These are phyloP conservation scores for Athetis lepigone DNA, from an alignment of 2,888 invertebrate genomes.

Conservation along the genomic window DNA sequence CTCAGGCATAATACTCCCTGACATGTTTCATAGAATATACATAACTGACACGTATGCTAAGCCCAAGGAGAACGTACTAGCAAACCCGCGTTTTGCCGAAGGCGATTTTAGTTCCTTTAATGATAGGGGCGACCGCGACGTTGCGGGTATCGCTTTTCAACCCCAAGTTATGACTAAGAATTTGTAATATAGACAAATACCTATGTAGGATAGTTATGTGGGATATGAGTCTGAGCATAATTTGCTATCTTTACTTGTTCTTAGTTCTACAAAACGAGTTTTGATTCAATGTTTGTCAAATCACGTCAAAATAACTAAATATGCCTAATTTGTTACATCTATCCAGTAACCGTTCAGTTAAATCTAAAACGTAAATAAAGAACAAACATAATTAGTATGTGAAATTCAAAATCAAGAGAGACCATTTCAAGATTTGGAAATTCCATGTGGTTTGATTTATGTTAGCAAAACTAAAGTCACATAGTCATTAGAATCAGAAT, in stretches of 20 bases:
- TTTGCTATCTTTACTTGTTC: background rate
- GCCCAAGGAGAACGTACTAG: constrained; percentile 28
- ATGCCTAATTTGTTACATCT: too few relatives aligned
- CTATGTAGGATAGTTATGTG: background rate
- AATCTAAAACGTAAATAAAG: too few relatives aligned
- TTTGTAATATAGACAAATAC: constrained; percentile 3
- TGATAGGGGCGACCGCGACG: constrained; percentile 33
- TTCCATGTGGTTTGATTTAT: too few relatives aligned
- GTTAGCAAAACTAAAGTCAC: too few relatives aligned
- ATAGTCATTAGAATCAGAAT: too few relatives aligned
- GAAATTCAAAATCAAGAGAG: too few relatives aligned
- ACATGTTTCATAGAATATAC: constrained; percentile 47
- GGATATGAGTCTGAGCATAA: background rate
- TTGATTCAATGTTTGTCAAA: too few relatives aligned
- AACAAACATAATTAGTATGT: too few relatives aligned
- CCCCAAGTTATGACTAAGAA: constrained; percentile 25
- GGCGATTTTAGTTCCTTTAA: constrained; percentile 42
- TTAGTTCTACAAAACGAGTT: too few relatives aligned
- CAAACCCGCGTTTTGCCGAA: constrained; percentile 35
- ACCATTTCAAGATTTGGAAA: too few relatives aligned
- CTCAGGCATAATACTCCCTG: constrained; percentile 29
- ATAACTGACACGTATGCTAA: constrained; percentile 39
- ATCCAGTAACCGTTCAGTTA: too few relatives aligned
- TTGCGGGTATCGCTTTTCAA: constrained; percentile 26
- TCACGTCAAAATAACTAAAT: too few relatives aligned